Base-by-base conservation (phyloP, 2,113 vertebrate species). In the Dipodomys ordii region DNA sequence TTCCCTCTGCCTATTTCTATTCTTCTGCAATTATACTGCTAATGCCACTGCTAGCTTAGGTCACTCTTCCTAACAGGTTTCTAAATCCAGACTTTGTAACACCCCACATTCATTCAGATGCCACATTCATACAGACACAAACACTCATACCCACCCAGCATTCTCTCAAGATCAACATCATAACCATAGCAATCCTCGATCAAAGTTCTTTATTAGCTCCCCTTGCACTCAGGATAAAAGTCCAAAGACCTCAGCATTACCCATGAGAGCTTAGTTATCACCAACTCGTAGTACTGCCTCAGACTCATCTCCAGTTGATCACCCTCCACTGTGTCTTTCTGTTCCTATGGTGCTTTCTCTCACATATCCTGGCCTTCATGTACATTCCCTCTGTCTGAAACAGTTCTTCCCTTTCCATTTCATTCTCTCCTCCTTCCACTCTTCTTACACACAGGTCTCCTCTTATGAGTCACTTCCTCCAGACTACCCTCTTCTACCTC, bases 231-330 rank as follows among this genome's bases (percentile, higher is more conserved):
- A 72, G 60, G 39, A 91, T 46, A 67, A 82, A 95, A 83, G 67
- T 62, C 30, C 92, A 93, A 92, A 95, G 90, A 69, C 74, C 79
- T 90, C 39, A 81, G 89, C 65, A 49, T 60, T 64, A 69, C 68
- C 78, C 72, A 18, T 4, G 0, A 39, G 32, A n/a, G 49, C 35
- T 86, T 35, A 65, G 6, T 2, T 3, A 46, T 13, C 46, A 87
- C 65, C 80, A 89, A 72, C 0, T 81, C 30, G 5, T 85, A 78
- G 81, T 73, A 71, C 62, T 35, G 76, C 15, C 35, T 82, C 67
- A 35, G 64, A 53, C 25, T 74, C 82, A 78, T 32, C 53, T 86
- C 49, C 39, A 90, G 20, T 2, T 30, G 35, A 94, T 23, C 10
- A 15, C 73, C 73, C 71, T 83, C 88, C 44, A 77, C 49, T 64